These are phyloP conservation scores for Drosophila seclusa DNA, from an alignment of 2,888 invertebrate genomes.

Conservation along the genomic window DNA sequence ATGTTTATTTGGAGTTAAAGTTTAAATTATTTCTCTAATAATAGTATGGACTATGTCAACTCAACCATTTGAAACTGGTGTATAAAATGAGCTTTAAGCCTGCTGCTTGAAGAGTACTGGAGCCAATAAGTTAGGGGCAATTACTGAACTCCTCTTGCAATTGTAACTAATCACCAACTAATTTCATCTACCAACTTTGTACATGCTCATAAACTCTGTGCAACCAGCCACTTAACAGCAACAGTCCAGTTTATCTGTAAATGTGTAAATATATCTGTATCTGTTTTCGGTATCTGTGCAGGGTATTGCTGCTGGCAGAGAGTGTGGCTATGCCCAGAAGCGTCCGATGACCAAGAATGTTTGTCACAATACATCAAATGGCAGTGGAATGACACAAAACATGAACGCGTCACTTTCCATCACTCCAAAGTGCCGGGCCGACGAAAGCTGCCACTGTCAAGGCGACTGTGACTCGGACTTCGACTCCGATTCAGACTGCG, in stretches of 20 bases:
- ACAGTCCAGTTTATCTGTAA: slow-evolving; percentile 27
- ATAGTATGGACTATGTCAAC: neutral
- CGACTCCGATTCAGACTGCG: neutral
- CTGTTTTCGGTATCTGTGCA: slow-evolving; percentile 17
- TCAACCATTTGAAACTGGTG: neutral
- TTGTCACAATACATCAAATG: slow-evolving; percentile 84
- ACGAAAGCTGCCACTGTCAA: slow-evolving; percentile 51
- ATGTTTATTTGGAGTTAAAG: neutral
- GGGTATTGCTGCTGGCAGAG: neutral
- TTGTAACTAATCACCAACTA: slow-evolving; percentile 60
- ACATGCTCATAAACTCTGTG: slow-evolving; percentile 50
- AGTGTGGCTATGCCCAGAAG: slow-evolving; percentile 14
- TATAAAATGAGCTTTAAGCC: neutral
- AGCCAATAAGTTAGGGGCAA: slow-evolving; percentile 28
- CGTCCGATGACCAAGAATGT: slow-evolving; percentile 69
- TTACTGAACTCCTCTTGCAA: slow-evolving; percentile 36
- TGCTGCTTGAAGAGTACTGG: neutral
- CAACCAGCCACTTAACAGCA: slow-evolving; percentile 40
- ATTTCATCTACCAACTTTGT: slow-evolving; percentile 53
- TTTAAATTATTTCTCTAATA: neutral
- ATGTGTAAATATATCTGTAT: slow-evolving; percentile 28
- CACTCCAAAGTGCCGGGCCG: slow-evolving; percentile 82
- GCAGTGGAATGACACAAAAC: slow-evolving; percentile 83
- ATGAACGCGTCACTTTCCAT: slow-evolving; percentile 84
- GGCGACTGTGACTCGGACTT: slow-evolving; percentile 12